Evolutionary conservation across 2,797 vertebrate genomes (phyloP).

Genomic region (Scolopax rusticola): DNA sequence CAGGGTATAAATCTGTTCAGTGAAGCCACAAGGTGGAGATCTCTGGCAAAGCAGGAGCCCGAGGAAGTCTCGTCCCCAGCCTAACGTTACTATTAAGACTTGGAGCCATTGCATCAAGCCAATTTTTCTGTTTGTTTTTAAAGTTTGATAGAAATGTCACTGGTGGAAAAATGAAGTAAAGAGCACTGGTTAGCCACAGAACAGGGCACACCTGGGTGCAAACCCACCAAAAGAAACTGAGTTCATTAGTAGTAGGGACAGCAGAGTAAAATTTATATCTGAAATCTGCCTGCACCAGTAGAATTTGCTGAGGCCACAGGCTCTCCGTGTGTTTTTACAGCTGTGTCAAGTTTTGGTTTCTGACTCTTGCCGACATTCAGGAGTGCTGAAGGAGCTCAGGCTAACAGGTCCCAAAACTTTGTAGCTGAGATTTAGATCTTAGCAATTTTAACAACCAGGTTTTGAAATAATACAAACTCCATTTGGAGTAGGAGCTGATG

Average conservation of each 20-base stretch:
- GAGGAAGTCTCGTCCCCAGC: conserved; percentile 72
- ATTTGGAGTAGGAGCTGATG: conserved; percentile 71
- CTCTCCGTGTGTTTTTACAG: conserved; percentile 86
- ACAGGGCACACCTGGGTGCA: conserved; percentile 84
- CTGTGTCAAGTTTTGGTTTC: conserved; percentile 84
- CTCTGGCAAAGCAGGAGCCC: conserved; percentile 70
- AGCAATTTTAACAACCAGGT: conserved; percentile 81
- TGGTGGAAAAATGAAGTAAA: conserved; percentile 85
- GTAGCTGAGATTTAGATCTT: conserved; percentile 80
- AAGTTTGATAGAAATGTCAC: conserved; percentile 85
- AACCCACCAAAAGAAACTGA: conserved; percentile 82
- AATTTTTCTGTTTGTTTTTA: conserved; percentile 84
- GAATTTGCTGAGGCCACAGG: conserved; percentile 82
- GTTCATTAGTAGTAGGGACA: conserved; percentile 82
- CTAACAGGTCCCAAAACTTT: conserved; percentile 81
- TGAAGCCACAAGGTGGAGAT: conserved; percentile 75
- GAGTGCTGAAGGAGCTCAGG: conserved; percentile 81
- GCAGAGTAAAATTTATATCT: conserved; percentile 83
- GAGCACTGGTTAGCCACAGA: conserved; percentile 80
- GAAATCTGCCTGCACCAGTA: conserved; percentile 82
- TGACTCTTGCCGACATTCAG: conserved; percentile 81
- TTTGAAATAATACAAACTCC: conserved; percentile 82
- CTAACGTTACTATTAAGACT: conserved; percentile 80
- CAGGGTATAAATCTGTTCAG: conserved; percentile 34
- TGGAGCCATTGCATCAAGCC: conserved; percentile 79